These are phyloP conservation scores for Bombyx mori DNA, from an alignment of 1,140 invertebrate genomes.

Conservation along the genomic window ASM3026992v2 NC_085122.1:10037001-10037500, in stretches of 20 bases:
- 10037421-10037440: too few relatives aligned
- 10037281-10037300: constrained; percentile 3
- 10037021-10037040: background rate
- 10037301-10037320: too few relatives aligned
- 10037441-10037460: too few relatives aligned
- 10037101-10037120: constrained; percentile 2
- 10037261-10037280: background rate
- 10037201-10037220: constrained; percentile 17
- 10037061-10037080: background rate
- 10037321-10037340: too few relatives aligned
- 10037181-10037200: constrained; percentile 19
- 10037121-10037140: constrained; percentile 56
- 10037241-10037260: background rate
- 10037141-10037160: constrained; percentile 64
- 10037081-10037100: too few relatives aligned
- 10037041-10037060: background rate
- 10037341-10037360: too few relatives aligned
- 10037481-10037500: too few relatives aligned
- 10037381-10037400: background rate
- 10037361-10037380: too few relatives aligned
- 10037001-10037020: background rate
- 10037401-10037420: background rate
- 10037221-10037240: background rate
- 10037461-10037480: too few relatives aligned
- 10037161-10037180: constrained; percentile 40